Evolutionary conservation across 2,888 invertebrate species (phyloP), one percentile per base, ranked within the genome.

Genomic region (Oscheius sp.): DNA sequence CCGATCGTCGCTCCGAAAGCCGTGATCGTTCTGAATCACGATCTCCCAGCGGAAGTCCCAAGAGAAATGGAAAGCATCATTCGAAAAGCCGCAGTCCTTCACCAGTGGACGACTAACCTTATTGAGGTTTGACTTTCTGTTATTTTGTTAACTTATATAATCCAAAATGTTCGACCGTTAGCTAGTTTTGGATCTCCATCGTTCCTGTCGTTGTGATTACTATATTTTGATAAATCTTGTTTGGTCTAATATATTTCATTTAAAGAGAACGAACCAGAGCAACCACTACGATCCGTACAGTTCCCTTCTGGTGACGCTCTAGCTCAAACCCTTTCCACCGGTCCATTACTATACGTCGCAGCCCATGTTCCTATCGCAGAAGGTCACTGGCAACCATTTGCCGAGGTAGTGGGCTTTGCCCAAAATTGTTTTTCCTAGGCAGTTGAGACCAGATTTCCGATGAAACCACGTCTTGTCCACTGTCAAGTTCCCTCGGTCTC

Each of bases 1-100:
- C 89, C 95, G 94, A 90, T 94, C 94, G 90, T 93, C 93, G 90
- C 97, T 98, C 87, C 97, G 92, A 59, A 93, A 92, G 82, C 94
- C 92, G 83, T 97, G 92, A 90, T 98, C 43, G 63, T 45, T 46
- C 63, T 23, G 45, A 18, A 18, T 29, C 68, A 43, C 35, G 35
- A 35, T 46, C 61, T 27, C 69, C 70, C 23, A 75, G 75, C 7
- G 68, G 46, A 23, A 72, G 69, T 61, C 68, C n/a, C 27, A 68
- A 68, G 29, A 49, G 35, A 68, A 46, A 49, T 27, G 68, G 53
- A 18, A 25, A 58, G 21, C 21, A 29, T 27, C 46, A 23, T 53
- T 69, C 55, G 13, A 35, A 43, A 35, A 56, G 52, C 13, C 66
- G 66, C 52, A 69, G 69, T 43, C 18, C 46, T n/a, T 66, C 66